These are phyloP conservation scores for Chlorodrepanis virens DNA, from an alignment of 2,113 vertebrate species.

Conservation along the genomic window DNA sequence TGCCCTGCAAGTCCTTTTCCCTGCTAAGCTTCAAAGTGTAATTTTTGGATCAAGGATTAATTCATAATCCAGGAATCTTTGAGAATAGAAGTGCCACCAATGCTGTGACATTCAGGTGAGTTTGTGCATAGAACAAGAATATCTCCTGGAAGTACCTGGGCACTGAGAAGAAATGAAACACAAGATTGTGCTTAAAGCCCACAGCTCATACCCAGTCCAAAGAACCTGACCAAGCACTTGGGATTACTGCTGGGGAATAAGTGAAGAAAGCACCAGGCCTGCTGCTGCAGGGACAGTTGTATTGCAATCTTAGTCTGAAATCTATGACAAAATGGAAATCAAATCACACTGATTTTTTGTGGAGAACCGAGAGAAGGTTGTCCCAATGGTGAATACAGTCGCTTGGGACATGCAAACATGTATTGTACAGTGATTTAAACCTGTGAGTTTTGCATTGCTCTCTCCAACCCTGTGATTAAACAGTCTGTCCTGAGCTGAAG, in stretches of 20 bases:
- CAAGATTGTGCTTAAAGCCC: neutral
- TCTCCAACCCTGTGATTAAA: neutral
- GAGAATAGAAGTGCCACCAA: neutral
- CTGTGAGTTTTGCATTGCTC: neutral
- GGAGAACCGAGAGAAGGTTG: neutral
- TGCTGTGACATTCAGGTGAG: neutral
- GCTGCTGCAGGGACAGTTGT: neutral
- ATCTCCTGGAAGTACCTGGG: neutral
- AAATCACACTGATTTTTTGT: neutral
- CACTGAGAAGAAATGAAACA: neutral
- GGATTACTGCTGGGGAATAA: neutral
- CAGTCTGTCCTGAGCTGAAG: neutral
- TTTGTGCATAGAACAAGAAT: neutral
- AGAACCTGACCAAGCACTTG: neutral
- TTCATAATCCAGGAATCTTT: neutral
- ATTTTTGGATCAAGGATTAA: neutral
- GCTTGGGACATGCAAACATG: neutral
- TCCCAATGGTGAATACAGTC: neutral
- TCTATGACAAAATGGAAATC: neutral
- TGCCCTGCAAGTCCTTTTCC: neutral
- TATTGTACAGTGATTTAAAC: neutral
- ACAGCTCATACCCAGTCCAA: neutral
- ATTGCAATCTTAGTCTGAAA: neutral
- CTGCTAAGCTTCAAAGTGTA: neutral
- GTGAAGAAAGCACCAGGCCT: neutral